Percentiles rank a stretch among this genome's conserved stretches.
These are phyloP conservation scores for Ptychodera flava DNA, from an alignment of 35 echinoderm and acorn worm genomes.

Conservation along the genomic window DNA sequence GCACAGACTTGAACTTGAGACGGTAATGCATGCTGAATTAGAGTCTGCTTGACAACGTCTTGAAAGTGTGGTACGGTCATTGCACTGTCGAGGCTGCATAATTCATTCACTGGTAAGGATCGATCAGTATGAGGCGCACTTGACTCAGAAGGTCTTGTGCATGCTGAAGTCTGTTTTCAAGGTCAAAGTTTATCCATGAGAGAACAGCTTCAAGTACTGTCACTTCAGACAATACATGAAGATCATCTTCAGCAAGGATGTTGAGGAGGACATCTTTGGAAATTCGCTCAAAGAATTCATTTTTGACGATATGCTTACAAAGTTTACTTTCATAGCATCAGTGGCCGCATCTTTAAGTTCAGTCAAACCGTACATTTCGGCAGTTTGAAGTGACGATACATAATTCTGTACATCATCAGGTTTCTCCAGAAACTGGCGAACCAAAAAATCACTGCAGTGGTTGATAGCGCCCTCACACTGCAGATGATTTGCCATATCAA, in stretches of 20 bases:
- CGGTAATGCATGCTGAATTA: neutral
- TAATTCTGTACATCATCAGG: neutral
- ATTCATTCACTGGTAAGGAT: neutral
- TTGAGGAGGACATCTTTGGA: neutral
- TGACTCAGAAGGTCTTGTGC: neutral
- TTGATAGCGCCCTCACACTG: neutral
- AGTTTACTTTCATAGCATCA: neutral
- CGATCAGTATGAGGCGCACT: neutral
- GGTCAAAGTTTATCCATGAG: neutral
- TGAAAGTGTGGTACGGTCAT: neutral
- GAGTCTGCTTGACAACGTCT: neutral
- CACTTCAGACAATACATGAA: neutral
- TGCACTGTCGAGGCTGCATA: neutral
- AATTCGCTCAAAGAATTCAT: neutral
- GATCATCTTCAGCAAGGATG: neutral
- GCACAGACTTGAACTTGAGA: neutral
- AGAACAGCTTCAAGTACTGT: neutral
- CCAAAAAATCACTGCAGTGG: neutral
- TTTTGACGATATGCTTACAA: neutral
- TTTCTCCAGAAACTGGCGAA: neutral
- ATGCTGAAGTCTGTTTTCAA: neutral
- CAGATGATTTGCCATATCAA: neutral
- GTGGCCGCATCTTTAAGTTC: neutral
- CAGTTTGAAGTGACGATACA: neutral
- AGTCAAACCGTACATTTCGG: neutral